Evolutionary conservation across 53 echinoderm and acorn worm species (phyloP).

Genomic region (Echinometra lucunter): DNA sequence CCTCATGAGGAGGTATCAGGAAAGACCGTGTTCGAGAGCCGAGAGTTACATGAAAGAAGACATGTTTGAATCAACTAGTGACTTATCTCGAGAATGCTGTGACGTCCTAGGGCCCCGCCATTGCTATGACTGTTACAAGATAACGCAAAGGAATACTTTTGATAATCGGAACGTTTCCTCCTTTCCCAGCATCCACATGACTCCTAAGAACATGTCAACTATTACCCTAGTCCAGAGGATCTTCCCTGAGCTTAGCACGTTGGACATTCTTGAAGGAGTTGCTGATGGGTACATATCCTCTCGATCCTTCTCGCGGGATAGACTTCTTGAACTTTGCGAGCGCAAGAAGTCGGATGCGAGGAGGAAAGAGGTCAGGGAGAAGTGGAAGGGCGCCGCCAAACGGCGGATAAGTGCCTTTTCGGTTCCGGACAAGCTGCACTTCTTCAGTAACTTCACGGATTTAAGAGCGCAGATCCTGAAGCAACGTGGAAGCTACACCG

Average conservation of each 20-base stretch:
- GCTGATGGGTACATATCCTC: constrained; percentile 82
- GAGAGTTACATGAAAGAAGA: constrained; percentile 77
- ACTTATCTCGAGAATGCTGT: constrained; percentile 91
- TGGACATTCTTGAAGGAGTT: constrained; percentile 78
- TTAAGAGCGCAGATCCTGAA: constrained; percentile 81
- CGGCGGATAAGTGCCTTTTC: constrained; percentile 78
- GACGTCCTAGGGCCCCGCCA: constrained; percentile 88
- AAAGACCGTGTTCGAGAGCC: constrained; percentile 81
- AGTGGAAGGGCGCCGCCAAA: constrained; percentile 68
- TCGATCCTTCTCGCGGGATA: constrained; percentile 56
- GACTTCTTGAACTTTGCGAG: constrained; percentile 68
- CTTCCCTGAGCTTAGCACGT: constrained; percentile 79
- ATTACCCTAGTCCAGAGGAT: constrained; percentile 81
- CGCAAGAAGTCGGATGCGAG: constrained; percentile 47
- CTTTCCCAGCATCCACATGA: constrained; percentile 79
- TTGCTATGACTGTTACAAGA: constrained; percentile 85
- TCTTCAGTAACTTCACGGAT: constrained; percentile 91
- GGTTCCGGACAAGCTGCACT: constrained; percentile 79
- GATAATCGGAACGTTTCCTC: constrained; percentile 73
- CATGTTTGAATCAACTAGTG: constrained; percentile 70
- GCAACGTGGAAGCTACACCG: constrained; percentile 55
- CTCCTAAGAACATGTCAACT: constrained; percentile 81
- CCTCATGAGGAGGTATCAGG: constrained; percentile 73
- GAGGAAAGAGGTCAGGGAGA: constrained; percentile 44
- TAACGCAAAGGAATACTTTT: constrained; percentile 77